A percentile compares a stretch with the other conserved stretches of the same genome.
These are phyloP conservation scores for Colius striatus DNA, from an alignment of 2,113 vertebrate species.

Conservation along the genomic window DNA sequence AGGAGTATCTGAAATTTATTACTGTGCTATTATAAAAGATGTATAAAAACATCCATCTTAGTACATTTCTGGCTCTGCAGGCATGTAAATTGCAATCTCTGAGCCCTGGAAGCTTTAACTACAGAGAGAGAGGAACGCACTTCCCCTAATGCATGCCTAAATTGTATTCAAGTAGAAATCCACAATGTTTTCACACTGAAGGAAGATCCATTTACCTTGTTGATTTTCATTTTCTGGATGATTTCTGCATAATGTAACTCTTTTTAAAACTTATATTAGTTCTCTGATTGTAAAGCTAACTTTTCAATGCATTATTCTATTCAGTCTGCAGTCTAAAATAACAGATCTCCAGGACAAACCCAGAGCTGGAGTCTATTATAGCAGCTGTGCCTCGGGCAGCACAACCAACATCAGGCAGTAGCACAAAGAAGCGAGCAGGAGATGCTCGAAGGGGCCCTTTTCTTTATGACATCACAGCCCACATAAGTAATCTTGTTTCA, in stretches of 20 bases:
- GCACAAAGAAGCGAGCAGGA: conserved; percentile 17
- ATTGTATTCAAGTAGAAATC: not conserved
- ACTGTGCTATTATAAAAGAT: not conserved
- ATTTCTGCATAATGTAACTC: not conserved
- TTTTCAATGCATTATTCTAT: not conserved
- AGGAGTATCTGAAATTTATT: not conserved
- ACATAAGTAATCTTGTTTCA: not conserved
- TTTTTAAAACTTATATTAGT: not conserved
- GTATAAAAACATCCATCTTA: not conserved
- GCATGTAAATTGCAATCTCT: not conserved
- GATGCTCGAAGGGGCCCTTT: not conserved
- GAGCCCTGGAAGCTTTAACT: not conserved
- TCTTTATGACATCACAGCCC: conserved; percentile 26
- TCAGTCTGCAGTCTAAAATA: conserved; percentile 14
- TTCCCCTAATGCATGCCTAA: not conserved
- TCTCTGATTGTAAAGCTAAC: not conserved
- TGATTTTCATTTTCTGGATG: not conserved
- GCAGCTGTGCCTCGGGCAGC: conserved; percentile 47
- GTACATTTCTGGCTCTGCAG: not conserved
- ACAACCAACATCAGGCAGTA: conserved; percentile 30
- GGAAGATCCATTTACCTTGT: not conserved
- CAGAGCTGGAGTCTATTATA: conserved; percentile 25
- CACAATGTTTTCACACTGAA: not conserved
- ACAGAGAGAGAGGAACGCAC: not conserved
- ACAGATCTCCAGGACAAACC: conserved; percentile 32